Conservation (phyloP, 2,797 vertebrate genomes). For the Urosaurus nigricauda region DNA sequence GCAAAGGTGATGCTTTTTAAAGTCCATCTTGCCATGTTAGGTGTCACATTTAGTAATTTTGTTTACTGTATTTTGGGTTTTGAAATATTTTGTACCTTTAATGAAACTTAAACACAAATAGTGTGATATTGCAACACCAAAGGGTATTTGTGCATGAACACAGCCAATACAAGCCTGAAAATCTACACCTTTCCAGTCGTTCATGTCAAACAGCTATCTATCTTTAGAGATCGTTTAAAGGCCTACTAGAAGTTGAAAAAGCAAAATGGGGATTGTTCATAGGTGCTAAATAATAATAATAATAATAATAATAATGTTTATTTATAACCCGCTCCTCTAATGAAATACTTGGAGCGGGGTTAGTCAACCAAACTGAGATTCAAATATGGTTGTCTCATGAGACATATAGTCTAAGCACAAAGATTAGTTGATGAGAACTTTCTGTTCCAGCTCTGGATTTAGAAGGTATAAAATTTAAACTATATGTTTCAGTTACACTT, state of each 20-base stretch:
- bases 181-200: background rate
- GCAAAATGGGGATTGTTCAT: background rate
- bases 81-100: background rate
- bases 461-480: background rate
- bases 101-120: background rate
- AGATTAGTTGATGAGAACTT: constrained; percentile 5
- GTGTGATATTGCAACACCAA: background rate
- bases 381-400: background rate
- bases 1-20: background rate
- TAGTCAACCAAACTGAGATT: background rate
- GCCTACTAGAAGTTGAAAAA: background rate
- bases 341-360: too few species aligned
- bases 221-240: background rate
- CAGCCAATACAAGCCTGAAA: background rate
- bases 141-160: background rate
- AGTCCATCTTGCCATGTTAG: background rate
- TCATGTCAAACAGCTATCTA: background rate
- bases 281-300: background rate
- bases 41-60: background rate
- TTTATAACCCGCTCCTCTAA: too few species aligned
- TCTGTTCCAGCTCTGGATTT: background rate
- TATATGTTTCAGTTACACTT: background rate
- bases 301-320: too few species aligned
- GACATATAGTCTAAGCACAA: background rate
- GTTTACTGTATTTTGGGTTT: background rate